Evolutionary conservation across 1,140 invertebrate genomes (phyloP), one percentile per base, ranked within the genome.

Genomic region (Dendroctonus ponderosae): DNA sequence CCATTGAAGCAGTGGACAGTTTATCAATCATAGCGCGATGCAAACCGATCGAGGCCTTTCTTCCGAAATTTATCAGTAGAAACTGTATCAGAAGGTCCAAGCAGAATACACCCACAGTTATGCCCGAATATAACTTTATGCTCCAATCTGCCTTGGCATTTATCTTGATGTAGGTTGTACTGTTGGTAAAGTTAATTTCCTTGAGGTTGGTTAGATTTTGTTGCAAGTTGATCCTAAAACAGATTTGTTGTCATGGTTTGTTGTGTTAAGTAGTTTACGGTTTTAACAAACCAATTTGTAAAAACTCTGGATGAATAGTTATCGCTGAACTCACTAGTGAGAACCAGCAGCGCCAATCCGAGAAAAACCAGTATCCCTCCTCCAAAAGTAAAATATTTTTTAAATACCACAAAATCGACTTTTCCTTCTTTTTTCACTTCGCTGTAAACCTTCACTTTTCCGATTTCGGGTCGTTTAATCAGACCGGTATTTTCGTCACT

Each of bases 371-470:
- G 44, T 26, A 70, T 40, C 8, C 74, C 74, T 38, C 74, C 74
- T n/a, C 74, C 72, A 66, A 70, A 72, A 9, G 56, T 26, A 8
- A 74, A 41, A 50, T 74, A 75, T 54, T 67, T 67, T 9, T 67
- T 67, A 44, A 74, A 74, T 11, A 73, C 65, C 0, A 38, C 15
- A 11, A 66, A 69, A 54, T 67, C 56, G 12, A 75, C 71, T 48
- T 65, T 66, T 40, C 74, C 74, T 39, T 51, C 38, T 26, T 74
- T 70, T 41, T 74, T 75, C 0, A 60, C 48, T 60, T 75, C 74
- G 40, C 65, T 69, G 42, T 73, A 73, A 11, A 74, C 62, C 53
- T 70, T 67, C 50, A 44, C 52, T 49, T 60, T 58, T 2, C 44
- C 43, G 2, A 5, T 11, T 6, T 15, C 42, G 26, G 9, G 7